phyloP scores from a whole-genome alignment of 2,113 vertebrate species.

The Crotophaga sulcirostris region DNA sequence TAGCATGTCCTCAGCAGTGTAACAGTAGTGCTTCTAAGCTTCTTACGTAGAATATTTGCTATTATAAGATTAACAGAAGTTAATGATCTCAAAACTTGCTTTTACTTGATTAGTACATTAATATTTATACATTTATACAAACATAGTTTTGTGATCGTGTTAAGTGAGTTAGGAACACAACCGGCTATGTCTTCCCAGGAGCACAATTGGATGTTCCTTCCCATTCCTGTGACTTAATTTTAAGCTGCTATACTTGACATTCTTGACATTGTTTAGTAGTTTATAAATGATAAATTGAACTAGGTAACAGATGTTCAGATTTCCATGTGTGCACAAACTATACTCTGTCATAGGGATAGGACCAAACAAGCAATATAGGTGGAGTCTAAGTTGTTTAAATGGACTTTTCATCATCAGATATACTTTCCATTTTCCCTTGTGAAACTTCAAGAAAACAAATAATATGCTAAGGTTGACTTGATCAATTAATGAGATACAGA shows the following conservation, averaged over 20 bases:
- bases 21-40: not conserved
- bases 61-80: not conserved
- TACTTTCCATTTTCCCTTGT: not conserved
- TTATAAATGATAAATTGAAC: not conserved
- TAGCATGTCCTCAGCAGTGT: not conserved
- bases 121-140: not conserved
- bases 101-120: not conserved
- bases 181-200: not conserved
- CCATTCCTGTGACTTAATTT: not conserved
- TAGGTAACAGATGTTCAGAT: not conserved
- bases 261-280: not conserved
- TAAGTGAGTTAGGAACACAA: not conserved
- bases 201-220: not conserved
- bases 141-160: not conserved
- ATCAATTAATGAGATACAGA: not conserved
- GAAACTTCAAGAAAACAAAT: not conserved
- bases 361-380: not conserved
- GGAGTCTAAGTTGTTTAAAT: not conserved
- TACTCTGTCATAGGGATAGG: not conserved
- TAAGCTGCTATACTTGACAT: not conserved
- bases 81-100: not conserved
- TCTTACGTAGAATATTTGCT: not conserved
- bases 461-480: not conserved
- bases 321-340: not conserved
- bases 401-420: not conserved